Evolutionary conservation across 2,888 invertebrate genomes (phyloP), one percentile per base, ranked within the genome.

Genomic region (Lithosia quadra): DNA sequence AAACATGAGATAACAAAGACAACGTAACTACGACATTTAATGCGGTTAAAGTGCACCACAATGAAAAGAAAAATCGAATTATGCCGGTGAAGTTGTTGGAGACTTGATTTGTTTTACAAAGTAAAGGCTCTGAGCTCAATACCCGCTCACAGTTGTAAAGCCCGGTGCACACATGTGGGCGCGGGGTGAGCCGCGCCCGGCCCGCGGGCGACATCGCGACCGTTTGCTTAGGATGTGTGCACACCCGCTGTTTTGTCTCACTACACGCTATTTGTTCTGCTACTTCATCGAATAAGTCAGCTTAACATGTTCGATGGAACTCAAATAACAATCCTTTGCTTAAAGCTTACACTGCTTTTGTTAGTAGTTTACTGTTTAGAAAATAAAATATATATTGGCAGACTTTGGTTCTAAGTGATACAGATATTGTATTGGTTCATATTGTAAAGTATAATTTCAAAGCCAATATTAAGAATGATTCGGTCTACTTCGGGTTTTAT

Each of bases 221-320:
- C 71, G 86, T 87, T 86, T 88, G 86, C 79, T 85, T 81, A 86
- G 88, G 87, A 80, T 87, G 85, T 87, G 84, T 87, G 84, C 77
- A 56, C 56, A 61, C 76, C 68, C 76, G 73, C 76, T 76, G 85
- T 79, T 81, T 83, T 85, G 79, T 78, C 78, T 79, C 76, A 82
- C 77, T 76, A 75, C 76, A 70, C 69, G 58, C 74, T 81, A 82
- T 83, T 85, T 86, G 84, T 69, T 72, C 74, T 74, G 72, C 76
- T 76, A 74, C 80, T 81, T 82, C 79, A 82, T 79, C 77, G 79
- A 81, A 76, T 79, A 79, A 80, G 79, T 76, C 79, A 72, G 79
- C 77, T 76, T 72, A 78, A 75, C 76, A 81, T 81, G 72, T 75
- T 74, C 67, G 57, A 28, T 55, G 55, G 65, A 80, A 80, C 74